phyloP scores from a whole-genome alignment of 2,797 vertebrate genomes.

The Heteromormyrus szaboi region DNA sequence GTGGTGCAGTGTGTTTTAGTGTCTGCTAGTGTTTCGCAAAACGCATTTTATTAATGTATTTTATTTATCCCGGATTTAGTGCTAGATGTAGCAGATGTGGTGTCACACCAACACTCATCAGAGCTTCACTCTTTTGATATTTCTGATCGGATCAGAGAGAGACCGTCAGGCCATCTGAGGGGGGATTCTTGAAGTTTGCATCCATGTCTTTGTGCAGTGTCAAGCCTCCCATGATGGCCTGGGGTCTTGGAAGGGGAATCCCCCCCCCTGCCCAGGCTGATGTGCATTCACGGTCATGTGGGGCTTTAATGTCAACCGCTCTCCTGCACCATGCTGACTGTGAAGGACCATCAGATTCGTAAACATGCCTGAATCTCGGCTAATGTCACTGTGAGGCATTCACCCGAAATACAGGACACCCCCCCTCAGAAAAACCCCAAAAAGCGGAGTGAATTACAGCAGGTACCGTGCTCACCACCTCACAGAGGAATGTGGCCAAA shows the following conservation, averaged over 20 bases:
- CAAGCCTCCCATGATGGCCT: constrained; percentile 11
- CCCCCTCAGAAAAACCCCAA: neutral
- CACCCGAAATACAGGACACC: neutral
- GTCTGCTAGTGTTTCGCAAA: neutral
- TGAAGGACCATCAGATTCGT: constrained; percentile 25
- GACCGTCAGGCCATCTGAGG: neutral
- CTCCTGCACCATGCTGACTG: neutral
- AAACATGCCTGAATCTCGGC: constrained; percentile 20
- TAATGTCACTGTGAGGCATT: constrained; percentile 28
- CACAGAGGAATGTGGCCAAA: neutral
- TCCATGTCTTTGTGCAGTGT: neutral
- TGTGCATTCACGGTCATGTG: neutral
- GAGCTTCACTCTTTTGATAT: neutral
- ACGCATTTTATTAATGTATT: neutral
- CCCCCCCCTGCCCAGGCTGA: neutral
- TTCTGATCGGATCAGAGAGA: neutral
- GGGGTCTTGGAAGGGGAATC: neutral
- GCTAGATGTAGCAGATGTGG: neutral
- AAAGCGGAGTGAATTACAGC: neutral
- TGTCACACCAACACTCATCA: neutral
- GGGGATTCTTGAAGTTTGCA: neutral
- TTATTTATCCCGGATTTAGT: neutral
- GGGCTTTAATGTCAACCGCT: constrained; percentile 18
- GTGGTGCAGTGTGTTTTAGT: neutral
- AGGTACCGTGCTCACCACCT: neutral